These are phyloP conservation scores for Bursaphelenchus okinawaensis DNA, from an alignment of 2,888 invertebrate species.

Conservation along the genomic window DNA sequence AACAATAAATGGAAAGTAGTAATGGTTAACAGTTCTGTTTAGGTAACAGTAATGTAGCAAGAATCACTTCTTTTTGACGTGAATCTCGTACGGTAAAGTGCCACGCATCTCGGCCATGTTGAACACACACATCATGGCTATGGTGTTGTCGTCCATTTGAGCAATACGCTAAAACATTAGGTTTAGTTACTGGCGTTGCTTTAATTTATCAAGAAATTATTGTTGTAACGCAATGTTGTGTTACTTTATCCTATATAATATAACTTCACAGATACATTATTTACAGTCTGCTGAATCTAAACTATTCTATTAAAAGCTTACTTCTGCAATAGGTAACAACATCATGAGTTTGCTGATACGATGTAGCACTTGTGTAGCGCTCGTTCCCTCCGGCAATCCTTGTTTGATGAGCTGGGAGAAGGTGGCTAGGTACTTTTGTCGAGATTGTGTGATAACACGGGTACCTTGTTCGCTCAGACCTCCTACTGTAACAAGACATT, in stretches of 20 bases:
- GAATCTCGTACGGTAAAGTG: constrained; percentile 11
- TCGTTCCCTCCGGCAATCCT: background rate
- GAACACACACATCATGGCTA: constrained; percentile 16
- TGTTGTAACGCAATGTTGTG: no score
- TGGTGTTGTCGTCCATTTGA: constrained; percentile 21
- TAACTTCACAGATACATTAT: background rate
- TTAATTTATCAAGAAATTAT: no score
- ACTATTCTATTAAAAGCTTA: background rate
- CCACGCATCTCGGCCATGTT: constrained; percentile 15
- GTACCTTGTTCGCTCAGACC: constrained; percentile 13
- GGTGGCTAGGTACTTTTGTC: constrained; percentile 13
- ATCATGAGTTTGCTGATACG: constrained; percentile 23
- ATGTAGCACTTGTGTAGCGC: constrained; percentile 10
- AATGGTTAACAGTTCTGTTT: background rate
- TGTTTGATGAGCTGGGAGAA: constrained; percentile 17
- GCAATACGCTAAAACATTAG: constrained; percentile 16
- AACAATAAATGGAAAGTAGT: no score
- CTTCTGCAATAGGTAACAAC: constrained; percentile 18
- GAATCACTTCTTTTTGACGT: constrained; percentile 8
- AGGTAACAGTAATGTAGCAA: no score
- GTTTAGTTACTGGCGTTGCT: no score
- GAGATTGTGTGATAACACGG: constrained; percentile 5
- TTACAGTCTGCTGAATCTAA: no score
- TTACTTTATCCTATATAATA: background rate
- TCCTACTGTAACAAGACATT: constrained; percentile 12